A percentile compares a stretch with the other conserved stretches of the same genome.
These are phyloP conservation scores for Hippocampus comes DNA, from an alignment of 2,113 vertebrate genomes.

Conservation along the genomic window DNA sequence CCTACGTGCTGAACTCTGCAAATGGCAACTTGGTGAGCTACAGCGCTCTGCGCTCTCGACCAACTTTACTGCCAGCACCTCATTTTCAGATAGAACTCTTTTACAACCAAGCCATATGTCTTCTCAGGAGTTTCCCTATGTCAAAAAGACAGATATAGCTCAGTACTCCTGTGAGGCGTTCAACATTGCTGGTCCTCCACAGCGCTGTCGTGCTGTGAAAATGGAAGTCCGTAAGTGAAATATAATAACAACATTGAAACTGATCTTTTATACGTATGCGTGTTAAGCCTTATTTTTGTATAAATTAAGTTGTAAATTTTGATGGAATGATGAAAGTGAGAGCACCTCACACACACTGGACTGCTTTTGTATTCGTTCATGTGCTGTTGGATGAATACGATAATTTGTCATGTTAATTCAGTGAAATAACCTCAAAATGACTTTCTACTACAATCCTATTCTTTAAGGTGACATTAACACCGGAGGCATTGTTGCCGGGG, in stretches of 20 bases:
- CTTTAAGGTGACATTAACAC: conserved; percentile 67
- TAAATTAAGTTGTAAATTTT: neutral
- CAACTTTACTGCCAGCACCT: neutral
- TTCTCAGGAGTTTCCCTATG: conserved; percentile 54
- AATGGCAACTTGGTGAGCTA: conserved; percentile 68
- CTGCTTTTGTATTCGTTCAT: neutral
- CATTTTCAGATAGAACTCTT: neutral
- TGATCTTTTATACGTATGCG: neutral
- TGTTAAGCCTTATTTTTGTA: neutral
- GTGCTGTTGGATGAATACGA: neutral
- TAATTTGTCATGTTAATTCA: neutral
- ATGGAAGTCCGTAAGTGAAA: conserved; percentile 73
- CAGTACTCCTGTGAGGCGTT: conserved; percentile 64
- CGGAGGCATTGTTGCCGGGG: conserved; percentile 73
- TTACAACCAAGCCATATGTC: neutral
- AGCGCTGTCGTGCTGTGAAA: conserved; percentile 34
- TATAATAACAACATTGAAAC: neutral
- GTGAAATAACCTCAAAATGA: conserved; percentile 2
- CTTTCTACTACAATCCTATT: neutral
- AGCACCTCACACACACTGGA: neutral
- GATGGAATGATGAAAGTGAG: neutral
- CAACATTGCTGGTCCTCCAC: conserved; percentile 58
- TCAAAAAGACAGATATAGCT: conserved; percentile 41
- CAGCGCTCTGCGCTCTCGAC: neutral
- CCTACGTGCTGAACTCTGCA: conserved; percentile 47